Evolutionary conservation across 2,797 vertebrate genomes (phyloP).

Genomic region (Protonibea diacanthus): DNA sequence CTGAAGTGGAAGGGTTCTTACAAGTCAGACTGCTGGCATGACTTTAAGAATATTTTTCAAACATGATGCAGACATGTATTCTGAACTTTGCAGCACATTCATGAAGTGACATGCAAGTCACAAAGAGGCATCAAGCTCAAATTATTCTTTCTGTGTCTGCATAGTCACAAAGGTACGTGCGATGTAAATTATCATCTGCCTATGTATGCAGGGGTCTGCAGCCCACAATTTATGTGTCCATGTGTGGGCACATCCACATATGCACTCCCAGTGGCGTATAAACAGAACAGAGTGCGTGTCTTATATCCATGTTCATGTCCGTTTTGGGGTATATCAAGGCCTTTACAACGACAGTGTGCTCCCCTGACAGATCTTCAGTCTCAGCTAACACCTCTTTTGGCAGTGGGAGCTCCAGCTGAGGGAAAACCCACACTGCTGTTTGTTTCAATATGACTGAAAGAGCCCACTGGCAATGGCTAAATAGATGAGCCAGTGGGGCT

Average conservation of each 20-base stretch:
- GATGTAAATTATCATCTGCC: background rate
- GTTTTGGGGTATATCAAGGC: conserved; percentile 3
- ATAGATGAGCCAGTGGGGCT: conserved; percentile 44
- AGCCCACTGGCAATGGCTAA: conserved; percentile 37
- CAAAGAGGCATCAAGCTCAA: background rate
- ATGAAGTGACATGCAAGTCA: background rate
- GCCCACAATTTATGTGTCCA: background rate
- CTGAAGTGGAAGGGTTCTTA: conserved; percentile 24
- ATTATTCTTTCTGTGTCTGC: background rate
- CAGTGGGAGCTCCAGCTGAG: conserved; percentile 34
- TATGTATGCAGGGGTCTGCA: background rate
- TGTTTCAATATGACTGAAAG: conserved; percentile 47
- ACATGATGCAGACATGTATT: conserved; percentile 12
- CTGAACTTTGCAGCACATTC: background rate
- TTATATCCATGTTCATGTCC: background rate
- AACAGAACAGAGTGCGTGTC: background rate
- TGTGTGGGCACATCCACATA: background rate
- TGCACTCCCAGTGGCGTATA: background rate
- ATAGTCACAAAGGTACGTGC: background rate
- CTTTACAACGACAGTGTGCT: conserved; percentile 23
- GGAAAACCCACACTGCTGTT: conserved; percentile 41
- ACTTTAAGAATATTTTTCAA: conserved; percentile 13
- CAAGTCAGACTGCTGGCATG: background rate
- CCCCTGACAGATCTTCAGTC: conserved; percentile 31
- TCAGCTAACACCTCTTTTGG: conserved; percentile 52